phyloP scores from a whole-genome alignment of 2,113 vertebrate species.

The Dendropsophus ebraccatus region DNA sequence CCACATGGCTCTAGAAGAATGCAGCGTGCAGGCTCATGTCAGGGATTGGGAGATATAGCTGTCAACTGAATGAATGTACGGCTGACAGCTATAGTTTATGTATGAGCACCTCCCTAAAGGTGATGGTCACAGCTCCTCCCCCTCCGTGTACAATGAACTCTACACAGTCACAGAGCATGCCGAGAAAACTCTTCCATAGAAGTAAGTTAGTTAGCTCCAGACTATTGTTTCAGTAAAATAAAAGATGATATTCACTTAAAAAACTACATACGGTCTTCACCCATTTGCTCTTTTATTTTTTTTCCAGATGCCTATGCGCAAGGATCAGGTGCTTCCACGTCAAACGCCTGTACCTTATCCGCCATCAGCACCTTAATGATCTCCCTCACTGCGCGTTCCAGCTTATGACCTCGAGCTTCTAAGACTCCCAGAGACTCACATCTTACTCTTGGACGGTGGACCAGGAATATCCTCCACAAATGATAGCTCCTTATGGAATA shows the following conservation, averaged over 20 bases:
- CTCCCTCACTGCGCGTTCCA: slow-evolving; percentile 96
- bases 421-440: slow-evolving; percentile 67
- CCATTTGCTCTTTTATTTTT: slow-evolving; percentile 15
- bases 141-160: no score
- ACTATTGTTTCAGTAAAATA: no score
- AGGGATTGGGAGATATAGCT: no score
- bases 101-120: no score
- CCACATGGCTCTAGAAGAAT: no score
- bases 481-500: slow-evolving; percentile 46
- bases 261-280: neutral
- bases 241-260: neutral
- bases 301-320: slow-evolving; percentile 85
- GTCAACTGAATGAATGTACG: no score
- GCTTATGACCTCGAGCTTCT: slow-evolving; percentile 86
- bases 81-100: no score
- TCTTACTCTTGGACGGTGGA: slow-evolving; percentile 77
- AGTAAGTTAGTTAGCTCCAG: no score
- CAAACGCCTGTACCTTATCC: slow-evolving; percentile 90
- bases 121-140: no score
- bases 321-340: slow-evolving; percentile 84
- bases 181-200: no score
- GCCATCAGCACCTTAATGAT: slow-evolving; percentile 96
- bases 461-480: slow-evolving; percentile 24
- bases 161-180: no score
- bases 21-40: no score